A percentile compares a stretch with the other conserved stretches of the same genome.
Evolutionary conservation across 2,888 invertebrate genomes (phyloP).

Genomic region (Autographa gamma): DNA sequence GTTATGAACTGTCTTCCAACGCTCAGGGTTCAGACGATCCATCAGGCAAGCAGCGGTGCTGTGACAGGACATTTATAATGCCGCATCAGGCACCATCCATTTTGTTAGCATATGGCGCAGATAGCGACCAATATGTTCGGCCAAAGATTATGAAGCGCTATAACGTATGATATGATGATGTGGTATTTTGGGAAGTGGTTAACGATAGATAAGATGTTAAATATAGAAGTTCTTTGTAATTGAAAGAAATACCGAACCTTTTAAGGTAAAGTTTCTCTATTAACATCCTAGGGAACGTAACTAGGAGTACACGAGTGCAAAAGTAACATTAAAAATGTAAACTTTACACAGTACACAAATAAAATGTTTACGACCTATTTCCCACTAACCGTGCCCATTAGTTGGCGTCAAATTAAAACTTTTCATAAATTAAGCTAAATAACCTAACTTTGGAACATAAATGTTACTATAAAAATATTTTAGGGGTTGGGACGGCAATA

Average conservation of each 20-base stretch:
- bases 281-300: too few species aligned
- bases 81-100: conserved; percentile 62
- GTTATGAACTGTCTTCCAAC: neutral
- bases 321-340: neutral
- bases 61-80: conserved; percentile 65
- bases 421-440: conserved; percentile 9
- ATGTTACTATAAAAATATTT: conserved; percentile 5
- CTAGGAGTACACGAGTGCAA: neutral
- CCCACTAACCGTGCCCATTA: conserved; percentile 5
- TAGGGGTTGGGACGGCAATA: conserved; percentile 12
- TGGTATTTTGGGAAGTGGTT: conserved; percentile 5
- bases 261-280: too few species aligned
- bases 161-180: neutral
- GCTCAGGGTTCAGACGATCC: conserved; percentile 22
- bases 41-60: conserved; percentile 56
- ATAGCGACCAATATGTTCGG: conserved; percentile 12
- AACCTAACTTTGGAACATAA: conserved; percentile 11
- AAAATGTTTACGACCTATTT: conserved; percentile 14
- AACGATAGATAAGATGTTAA: neutral
- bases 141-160: conserved; percentile 6
- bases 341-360: conserved; percentile 3
- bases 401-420: conserved; percentile 30
- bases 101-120: conserved; percentile 46
- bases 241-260: too few species aligned
- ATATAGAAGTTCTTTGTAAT: too few species aligned